phyloP scores from a whole-genome alignment of 2,797 vertebrate species.

The Serranus cabrilla region DNA sequence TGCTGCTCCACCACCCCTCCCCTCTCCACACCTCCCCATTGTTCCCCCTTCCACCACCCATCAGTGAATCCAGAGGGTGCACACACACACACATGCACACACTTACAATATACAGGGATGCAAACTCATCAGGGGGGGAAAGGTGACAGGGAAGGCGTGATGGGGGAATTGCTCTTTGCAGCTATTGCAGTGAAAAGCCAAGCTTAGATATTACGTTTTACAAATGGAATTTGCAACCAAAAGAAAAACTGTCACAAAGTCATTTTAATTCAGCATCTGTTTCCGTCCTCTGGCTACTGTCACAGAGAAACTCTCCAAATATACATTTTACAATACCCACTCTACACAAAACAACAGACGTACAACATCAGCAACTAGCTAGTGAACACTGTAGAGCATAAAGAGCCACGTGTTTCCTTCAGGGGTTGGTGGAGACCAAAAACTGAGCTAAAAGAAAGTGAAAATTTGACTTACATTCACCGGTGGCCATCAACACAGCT shows the following conservation, averaged over 20 bases:
- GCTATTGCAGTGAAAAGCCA: too few relatives aligned
- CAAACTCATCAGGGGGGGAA: too few relatives aligned
- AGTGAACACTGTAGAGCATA: background rate
- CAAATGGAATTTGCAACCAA: too few relatives aligned
- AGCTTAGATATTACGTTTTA: too few relatives aligned
- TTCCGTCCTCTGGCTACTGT: too few relatives aligned
- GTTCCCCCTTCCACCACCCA: constrained; percentile 20
- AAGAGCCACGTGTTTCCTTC: background rate
- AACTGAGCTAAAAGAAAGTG: background rate
- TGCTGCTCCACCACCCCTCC: constrained; percentile 41
- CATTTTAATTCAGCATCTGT: too few relatives aligned
- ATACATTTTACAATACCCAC: background rate
- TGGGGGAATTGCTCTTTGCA: too few relatives aligned
- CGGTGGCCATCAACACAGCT: background rate
- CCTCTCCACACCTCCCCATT: constrained; percentile 23
- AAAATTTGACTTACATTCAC: background rate
- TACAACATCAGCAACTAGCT: background rate
- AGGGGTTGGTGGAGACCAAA: constrained; percentile 1
- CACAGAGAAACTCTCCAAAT: background rate
- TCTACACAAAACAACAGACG: background rate
- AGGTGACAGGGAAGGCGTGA: too few relatives aligned
- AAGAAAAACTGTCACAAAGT: too few relatives aligned
- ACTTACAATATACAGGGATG: background rate
- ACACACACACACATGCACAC: background rate
- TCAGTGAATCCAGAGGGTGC: constrained; percentile 19